Conservation (phyloP, 1,140 invertebrate genomes). For the Zelostemma sp. region DNA sequence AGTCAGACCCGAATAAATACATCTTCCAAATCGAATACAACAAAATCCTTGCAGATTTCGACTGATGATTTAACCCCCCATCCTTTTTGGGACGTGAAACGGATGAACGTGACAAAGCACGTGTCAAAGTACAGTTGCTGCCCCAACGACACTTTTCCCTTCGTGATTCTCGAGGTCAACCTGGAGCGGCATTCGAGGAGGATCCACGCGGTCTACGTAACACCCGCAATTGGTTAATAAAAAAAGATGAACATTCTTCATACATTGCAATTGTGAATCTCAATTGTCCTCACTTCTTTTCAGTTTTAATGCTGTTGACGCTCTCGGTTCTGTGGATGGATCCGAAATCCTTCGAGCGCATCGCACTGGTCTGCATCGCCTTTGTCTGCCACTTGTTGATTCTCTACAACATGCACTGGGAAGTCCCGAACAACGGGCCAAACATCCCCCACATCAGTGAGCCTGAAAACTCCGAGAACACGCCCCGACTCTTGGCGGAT, state of each 20-base stretch:
- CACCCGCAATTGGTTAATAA: slow-evolving; percentile 68
- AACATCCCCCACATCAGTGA: slow-evolving; percentile 30
- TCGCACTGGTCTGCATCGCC: slow-evolving; percentile 64
- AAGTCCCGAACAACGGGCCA: slow-evolving; percentile 61
- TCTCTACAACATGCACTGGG: slow-evolving; percentile 63
- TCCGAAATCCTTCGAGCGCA: slow-evolving; percentile 62
- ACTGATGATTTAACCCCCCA: slow-evolving; percentile 51
- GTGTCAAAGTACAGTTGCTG: slow-evolving; percentile 58
- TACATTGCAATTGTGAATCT: not conserved
- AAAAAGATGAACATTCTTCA: not conserved
- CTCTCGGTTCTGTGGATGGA: slow-evolving; percentile 67
- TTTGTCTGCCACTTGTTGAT: slow-evolving; percentile 68
- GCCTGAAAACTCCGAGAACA: not conserved
- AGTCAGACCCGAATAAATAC: too few species aligned
- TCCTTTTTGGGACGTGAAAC: slow-evolving; percentile 60
- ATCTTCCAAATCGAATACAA: not conserved
- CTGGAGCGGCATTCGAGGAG: slow-evolving; percentile 64
- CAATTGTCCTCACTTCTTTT: slow-evolving; percentile 5
- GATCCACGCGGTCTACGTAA: slow-evolving; percentile 58
- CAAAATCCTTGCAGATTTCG: not conserved
- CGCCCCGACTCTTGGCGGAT: too few species aligned
- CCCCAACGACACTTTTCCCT: slow-evolving; percentile 68
- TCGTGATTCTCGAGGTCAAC: slow-evolving; percentile 61
- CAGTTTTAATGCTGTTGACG: slow-evolving; percentile 67
- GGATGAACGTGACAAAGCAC: slow-evolving; percentile 40